phyloP scores from a whole-genome alignment of 1,140 invertebrate species.

The Lordiphosa stackelbergi region DNA sequence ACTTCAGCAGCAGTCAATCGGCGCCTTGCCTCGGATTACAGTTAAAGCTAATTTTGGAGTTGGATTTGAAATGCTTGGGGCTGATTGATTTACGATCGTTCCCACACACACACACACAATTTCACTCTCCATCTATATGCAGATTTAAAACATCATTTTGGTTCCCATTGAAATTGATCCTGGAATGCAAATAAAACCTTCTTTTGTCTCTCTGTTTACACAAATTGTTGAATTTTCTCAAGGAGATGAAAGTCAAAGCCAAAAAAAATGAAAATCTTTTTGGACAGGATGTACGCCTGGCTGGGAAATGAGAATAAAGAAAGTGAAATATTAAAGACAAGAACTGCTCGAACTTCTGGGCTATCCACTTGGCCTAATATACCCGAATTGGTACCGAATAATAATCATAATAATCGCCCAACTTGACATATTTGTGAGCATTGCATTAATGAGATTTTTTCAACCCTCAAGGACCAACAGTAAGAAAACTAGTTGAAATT shows the following conservation, averaged over 20 bases:
- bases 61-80: conserved; percentile 28
- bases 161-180: conserved; percentile 66
- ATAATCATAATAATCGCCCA: conserved; percentile 38
- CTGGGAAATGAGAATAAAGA: conserved; percentile 3
- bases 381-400: no score
- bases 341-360: no score
- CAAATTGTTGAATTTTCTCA: conserved; percentile 64
- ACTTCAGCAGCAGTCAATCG: conserved; percentile 39
- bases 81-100: conserved; percentile 56
- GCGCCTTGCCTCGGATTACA: conserved; percentile 50
- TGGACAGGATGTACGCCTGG: conserved; percentile 43
- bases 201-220: conserved; percentile 51
- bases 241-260: conserved; percentile 53
- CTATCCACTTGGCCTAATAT: no score
- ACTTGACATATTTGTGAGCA: conserved; percentile 32
- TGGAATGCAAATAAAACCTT: conserved; percentile 60
- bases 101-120: conserved; percentile 47
- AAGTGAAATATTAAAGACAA: conserved; percentile 3
- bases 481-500: conserved; percentile 22
- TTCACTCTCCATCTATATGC: conserved; percentile 29
- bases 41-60: conserved; percentile 50
- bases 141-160: conserved; percentile 10
- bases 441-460: conserved; percentile 55
- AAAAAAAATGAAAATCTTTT: neutral
- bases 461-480: conserved; percentile 29